Base-by-base conservation (phyloP, 1,140 invertebrate genomes). In the Lepidurus apus region DNA sequence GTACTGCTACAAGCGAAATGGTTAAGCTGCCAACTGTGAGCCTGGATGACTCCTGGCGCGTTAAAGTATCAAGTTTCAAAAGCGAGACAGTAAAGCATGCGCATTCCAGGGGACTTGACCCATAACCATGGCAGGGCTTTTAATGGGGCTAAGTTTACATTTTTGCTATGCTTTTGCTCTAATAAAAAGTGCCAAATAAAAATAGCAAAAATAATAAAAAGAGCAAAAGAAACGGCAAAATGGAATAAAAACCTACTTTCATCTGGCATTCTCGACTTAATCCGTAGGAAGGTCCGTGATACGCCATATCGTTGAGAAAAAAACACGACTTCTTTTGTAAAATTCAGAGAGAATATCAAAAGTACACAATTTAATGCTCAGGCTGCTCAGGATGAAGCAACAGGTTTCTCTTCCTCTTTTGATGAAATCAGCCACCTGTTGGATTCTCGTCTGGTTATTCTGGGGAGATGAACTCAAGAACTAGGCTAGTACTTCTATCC, bases 241-340 rank as follows among this genome's bases (percentile, higher is more conserved):
- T 43, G 1, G 34, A 34, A 7, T 43, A 75, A 43, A 17, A 75
- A 78, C 80, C 80, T 84, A 88, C 87, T 84, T 88, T 88, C 82
- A 87, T 84, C 81, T 87, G 85, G 78, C 88, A 85, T 81, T 88
- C 88, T 26, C 88, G 82, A 81, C 87, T 88, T 34, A 88, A 82
- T 79, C 88, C 88, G 82, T 88, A 88, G n/a, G 85, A 83, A 75
- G 88, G 88, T 79, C 88, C 88, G 81, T 88, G 87, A 82, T 86
- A 88, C 42, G 87, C 87, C 87, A 88, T 88, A 42, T 78, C 13
- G 24, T 43, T n/a, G 0, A 7, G 17, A 7, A 21, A 65, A 21
- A 65, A 65, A n/a, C 1, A 65, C 1, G 21, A 8, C 21, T 7
- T 47, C 13, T 65, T 21, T 65, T 13, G 13, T 65, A 21, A 65